phyloP scores from a whole-genome alignment of 2,113 vertebrate species.

The Thryonomys swinderianus region DNA sequence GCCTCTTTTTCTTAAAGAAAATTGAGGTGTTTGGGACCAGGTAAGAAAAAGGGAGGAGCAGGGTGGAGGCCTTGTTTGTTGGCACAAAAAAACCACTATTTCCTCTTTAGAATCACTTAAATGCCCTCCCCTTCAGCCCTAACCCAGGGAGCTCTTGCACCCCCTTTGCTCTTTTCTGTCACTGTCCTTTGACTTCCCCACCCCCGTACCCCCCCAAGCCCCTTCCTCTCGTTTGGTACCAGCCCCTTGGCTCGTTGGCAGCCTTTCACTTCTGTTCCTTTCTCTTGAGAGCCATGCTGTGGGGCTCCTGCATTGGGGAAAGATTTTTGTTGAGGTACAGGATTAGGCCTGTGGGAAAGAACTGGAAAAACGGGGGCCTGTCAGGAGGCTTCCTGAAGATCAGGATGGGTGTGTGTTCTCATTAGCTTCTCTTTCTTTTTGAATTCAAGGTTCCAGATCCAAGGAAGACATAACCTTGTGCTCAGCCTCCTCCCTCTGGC shows the following conservation, averaged over 20 bases:
- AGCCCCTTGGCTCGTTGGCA: background rate
- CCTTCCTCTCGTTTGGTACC: background rate
- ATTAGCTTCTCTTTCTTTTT: conserved; percentile 5
- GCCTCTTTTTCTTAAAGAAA: conserved; percentile 3
- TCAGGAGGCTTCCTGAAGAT: background rate
- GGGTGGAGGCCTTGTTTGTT: conserved; percentile 77
- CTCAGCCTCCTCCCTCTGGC: background rate
- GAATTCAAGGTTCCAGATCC: conserved; percentile 8
- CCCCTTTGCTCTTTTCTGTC: conserved; percentile 18
- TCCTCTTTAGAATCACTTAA: conserved; percentile 70
- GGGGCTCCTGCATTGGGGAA: background rate
- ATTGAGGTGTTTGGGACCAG: conserved; percentile 34
- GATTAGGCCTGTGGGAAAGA: background rate
- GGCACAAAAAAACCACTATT: conserved; percentile 80
- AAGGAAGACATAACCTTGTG: conserved; percentile 29
- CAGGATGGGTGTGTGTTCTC: background rate
- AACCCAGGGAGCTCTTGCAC: background rate
- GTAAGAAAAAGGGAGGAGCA: conserved; percentile 56
- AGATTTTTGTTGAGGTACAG: background rate
- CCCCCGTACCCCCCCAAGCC: background rate
- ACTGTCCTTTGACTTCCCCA: background rate
- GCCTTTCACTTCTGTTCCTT: background rate
- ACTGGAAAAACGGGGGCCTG: background rate
- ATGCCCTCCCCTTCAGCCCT: conserved; percentile 61
- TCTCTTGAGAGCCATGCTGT: background rate